Conservation (phyloP, 2,888 invertebrate genomes). For the Aporophyla lueneburgensis region DNA sequence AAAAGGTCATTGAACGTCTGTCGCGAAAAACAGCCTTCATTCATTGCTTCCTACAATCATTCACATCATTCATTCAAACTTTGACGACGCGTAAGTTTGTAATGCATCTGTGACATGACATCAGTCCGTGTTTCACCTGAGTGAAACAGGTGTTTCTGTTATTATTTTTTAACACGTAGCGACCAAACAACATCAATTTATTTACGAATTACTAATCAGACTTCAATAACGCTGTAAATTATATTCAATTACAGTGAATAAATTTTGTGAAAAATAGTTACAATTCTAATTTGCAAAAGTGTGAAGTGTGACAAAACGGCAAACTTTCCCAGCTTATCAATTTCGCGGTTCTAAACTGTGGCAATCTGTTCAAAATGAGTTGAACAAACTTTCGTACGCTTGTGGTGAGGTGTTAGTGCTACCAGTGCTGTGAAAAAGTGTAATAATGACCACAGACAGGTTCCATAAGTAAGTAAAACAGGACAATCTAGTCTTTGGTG, state of each 20-base stretch:
- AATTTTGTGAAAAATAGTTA: constrained; percentile 33
- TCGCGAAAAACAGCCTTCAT: constrained; percentile 32
- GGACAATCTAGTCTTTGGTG: constrained; percentile 45
- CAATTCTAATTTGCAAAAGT: constrained; percentile 67
- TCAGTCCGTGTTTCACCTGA: constrained; percentile 65
- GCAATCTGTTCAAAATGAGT: constrained; percentile 84
- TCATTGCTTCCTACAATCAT: constrained; percentile 41
- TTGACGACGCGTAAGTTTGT: constrained; percentile 56
- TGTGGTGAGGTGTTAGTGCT: constrained; percentile 61
- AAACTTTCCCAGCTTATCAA: constrained; percentile 85
- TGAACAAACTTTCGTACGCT: constrained; percentile 78
- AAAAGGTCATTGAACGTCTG: constrained; percentile 53
- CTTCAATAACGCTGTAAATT: background rate
- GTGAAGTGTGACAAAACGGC: constrained; percentile 81
- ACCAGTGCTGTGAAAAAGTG: constrained; percentile 55
- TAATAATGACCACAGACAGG: constrained; percentile 91
- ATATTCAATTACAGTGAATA: background rate
- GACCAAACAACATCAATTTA: constrained; percentile 23
- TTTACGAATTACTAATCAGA: background rate
- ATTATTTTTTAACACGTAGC: constrained; percentile 51
- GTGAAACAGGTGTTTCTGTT: constrained; percentile 71
- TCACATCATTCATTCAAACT: constrained; percentile 63
- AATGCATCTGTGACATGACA: constrained; percentile 56
- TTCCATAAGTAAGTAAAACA: constrained; percentile 91
- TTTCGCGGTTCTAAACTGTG: constrained; percentile 80